phyloP scores from a whole-genome alignment of 92 coral and sea anemone species.

The Porites divaricata region DNA sequence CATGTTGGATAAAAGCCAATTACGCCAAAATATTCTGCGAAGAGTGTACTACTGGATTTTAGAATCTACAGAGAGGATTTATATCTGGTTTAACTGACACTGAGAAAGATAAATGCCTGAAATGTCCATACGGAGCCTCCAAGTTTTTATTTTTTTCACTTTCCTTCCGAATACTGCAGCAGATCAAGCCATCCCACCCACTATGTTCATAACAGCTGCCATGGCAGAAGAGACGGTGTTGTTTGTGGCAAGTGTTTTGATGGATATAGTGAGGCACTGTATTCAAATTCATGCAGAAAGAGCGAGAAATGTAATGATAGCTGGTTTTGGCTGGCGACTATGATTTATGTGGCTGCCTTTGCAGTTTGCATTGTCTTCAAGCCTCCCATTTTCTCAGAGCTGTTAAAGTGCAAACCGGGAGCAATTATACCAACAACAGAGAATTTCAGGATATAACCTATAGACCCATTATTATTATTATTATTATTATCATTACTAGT shows the following conservation, averaged over 20 bases:
- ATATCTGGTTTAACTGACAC: not conserved
- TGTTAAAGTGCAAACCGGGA: too few relatives aligned
- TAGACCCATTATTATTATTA: too few relatives aligned
- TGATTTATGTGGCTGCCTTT: too few relatives aligned
- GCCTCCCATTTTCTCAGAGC: too few relatives aligned
- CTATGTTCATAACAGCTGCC: slow-evolving; percentile 35
- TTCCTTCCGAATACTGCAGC: slow-evolving; percentile 53
- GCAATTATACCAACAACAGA: too few relatives aligned
- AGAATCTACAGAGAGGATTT: slow-evolving; percentile 52
- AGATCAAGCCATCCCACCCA: not conserved
- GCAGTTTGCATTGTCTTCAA: too few relatives aligned
- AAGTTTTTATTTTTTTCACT: slow-evolving; percentile 29
- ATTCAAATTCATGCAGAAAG: slow-evolving; percentile 45
- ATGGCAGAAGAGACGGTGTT: slow-evolving; percentile 53
- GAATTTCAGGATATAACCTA: too few relatives aligned
- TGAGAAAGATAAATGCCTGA: not conserved
- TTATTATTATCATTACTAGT: too few relatives aligned
- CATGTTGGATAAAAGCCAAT: slow-evolving; percentile 17
- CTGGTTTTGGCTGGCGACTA: slow-evolving; percentile 54
- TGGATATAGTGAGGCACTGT: slow-evolving; percentile 54
- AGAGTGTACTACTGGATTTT: slow-evolving; percentile 40
- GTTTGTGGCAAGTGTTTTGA: slow-evolving; percentile 65
- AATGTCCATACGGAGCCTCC: slow-evolving; percentile 50
- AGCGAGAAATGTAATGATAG: slow-evolving; percentile 43
- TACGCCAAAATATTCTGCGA: slow-evolving; percentile 43